Percentiles rank a stretch among this genome's conserved stretches.
These are phyloP conservation scores for Chirona hameri DNA, from an alignment of 2,888 invertebrate genomes.

Conservation along the genomic window DNA sequence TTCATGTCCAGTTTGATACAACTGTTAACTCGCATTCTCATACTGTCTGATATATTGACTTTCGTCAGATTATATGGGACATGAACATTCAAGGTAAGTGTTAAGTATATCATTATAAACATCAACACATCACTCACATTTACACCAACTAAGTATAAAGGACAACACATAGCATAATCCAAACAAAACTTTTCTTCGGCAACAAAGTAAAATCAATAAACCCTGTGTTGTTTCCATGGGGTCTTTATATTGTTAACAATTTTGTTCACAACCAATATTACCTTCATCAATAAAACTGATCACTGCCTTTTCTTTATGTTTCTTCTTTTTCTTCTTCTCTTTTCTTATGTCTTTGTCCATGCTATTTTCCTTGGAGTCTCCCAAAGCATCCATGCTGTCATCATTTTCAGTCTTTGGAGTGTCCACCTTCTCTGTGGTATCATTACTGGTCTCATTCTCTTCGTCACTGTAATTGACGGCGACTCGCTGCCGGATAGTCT, in stretches of 20 bases:
- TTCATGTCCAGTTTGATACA: not conserved
- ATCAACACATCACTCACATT: not conserved
- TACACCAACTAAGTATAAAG: no score
- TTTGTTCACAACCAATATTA: not conserved
- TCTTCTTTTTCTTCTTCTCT: constrained; percentile 11
- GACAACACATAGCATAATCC: no score
- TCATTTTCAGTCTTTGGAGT: not conserved
- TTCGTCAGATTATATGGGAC: no score
- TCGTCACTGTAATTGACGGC: not conserved
- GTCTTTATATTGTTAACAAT: not conserved
- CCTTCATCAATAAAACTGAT: constrained; percentile 13
- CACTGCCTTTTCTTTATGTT: not conserved
- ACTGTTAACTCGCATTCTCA: not conserved
- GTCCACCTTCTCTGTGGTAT: no score
- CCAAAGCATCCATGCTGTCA: not conserved
- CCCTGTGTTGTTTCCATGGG: no score
- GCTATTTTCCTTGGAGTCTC: not conserved
- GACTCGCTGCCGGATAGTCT: not conserved
- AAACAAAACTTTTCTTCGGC: no score
- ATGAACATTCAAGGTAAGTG: no score
- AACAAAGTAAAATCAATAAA: no score
- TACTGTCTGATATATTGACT: not conserved
- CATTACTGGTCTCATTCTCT: not conserved
- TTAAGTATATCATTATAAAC: not conserved
- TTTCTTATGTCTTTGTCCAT: not conserved